Evolutionary conservation across 2,797 vertebrate genomes (phyloP).

Genomic region (Ateles fusciceps): DNA sequence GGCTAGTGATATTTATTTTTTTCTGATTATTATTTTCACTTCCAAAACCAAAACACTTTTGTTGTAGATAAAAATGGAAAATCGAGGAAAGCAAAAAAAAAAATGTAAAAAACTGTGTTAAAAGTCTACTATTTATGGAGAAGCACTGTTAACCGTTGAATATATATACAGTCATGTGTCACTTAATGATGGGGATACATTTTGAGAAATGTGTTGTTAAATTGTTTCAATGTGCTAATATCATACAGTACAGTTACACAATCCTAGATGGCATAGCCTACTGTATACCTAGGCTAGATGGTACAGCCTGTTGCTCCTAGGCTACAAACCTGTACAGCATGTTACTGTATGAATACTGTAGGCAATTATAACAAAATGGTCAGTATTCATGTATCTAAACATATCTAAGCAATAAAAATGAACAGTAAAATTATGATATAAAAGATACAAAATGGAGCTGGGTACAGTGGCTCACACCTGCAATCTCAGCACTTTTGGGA

Average conservation of each 20-base stretch:
- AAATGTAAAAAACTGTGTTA: neutral
- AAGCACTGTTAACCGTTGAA: neutral
- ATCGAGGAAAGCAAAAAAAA: neutral
- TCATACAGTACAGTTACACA: neutral
- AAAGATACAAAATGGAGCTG: neutral
- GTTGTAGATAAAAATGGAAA: neutral
- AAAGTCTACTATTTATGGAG: neutral
- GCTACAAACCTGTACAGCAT: neutral
- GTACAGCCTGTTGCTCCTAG: neutral
- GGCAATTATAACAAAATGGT: neutral
- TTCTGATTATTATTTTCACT: neutral
- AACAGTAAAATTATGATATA: neutral
- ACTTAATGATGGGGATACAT: neutral
- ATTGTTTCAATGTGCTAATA: neutral
- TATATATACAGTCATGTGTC: neutral
- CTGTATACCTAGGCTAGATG: neutral
- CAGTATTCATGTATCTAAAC: neutral
- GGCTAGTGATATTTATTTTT: neutral
- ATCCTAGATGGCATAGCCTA: neutral
- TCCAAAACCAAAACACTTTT: neutral
- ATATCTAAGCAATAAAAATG: neutral
- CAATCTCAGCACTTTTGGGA: neutral
- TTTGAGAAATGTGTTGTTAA: neutral
- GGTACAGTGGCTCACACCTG: neutral
- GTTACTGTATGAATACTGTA: neutral